Percentiles rank a stretch among this genome's conserved stretches.
Conservation (phyloP, 2,113 vertebrate species). For the Coracopsis vasa region DNA sequence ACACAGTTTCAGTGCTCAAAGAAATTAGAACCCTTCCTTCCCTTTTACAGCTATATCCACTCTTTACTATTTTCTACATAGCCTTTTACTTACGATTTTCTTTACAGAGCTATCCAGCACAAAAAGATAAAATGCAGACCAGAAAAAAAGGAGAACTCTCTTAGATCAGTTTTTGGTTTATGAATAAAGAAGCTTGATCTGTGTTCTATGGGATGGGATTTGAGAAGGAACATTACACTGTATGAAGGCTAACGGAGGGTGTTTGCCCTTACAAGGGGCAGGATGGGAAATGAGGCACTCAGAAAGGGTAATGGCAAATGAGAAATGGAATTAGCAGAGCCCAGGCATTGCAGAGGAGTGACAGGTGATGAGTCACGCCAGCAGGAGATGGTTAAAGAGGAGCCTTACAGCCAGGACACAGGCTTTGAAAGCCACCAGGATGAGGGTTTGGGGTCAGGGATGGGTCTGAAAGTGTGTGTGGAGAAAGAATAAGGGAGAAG, state of each 20-base stretch:
- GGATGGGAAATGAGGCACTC: background rate
- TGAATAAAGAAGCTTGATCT: background rate
- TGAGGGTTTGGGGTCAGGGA: background rate
- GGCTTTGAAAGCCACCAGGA: background rate
- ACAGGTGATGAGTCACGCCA: background rate
- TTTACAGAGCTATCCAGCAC: background rate
- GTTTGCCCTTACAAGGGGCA: background rate
- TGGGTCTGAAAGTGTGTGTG: background rate
- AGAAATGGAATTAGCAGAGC: conserved; percentile 22
- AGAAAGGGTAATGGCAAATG: background rate
- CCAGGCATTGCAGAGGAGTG: background rate
- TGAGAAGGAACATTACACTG: background rate
- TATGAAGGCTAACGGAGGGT: background rate
- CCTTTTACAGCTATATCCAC: background rate
- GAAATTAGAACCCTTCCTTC: background rate
- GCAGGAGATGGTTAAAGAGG: background rate
- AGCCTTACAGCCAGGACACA: background rate
- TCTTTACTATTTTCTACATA: background rate
- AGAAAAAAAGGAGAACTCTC: background rate
- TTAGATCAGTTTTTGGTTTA: background rate
- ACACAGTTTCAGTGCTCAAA: background rate
- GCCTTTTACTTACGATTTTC: background rate
- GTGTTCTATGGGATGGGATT: background rate
- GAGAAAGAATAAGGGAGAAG: background rate
- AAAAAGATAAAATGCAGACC: background rate